A percentile compares a stretch with the other conserved stretches of the same genome.
Evolutionary conservation across 2,888 invertebrate genomes (phyloP).

Genomic region (Cloeon dipterum): DNA sequence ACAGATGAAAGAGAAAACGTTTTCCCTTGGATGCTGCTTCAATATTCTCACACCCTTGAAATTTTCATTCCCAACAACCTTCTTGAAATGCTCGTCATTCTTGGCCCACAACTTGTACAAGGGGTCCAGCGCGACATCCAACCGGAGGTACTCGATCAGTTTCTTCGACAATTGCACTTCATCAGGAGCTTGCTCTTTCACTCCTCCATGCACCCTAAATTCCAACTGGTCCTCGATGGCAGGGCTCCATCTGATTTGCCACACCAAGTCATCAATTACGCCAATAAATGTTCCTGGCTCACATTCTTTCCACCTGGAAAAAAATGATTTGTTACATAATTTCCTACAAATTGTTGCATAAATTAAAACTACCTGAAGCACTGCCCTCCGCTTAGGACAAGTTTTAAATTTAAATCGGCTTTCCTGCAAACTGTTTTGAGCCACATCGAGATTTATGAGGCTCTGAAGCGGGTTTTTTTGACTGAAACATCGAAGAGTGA

Average conservation of each 20-base stretch:
- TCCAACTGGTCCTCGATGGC: neutral
- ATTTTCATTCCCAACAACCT: neutral
- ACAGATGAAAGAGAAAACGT: conserved; percentile 87
- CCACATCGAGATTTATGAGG: too few relatives aligned
- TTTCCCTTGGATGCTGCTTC: conserved; percentile 17
- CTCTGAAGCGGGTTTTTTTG: too few relatives aligned
- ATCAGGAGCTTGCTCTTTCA: too few relatives aligned
- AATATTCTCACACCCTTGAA: neutral
- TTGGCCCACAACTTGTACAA: neutral
- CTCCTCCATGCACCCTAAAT: neutral
- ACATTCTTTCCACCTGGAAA: neutral
- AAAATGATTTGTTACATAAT: neutral
- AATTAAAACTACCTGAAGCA: neutral
- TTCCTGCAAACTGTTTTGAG: neutral
- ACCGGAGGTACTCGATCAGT: neutral
- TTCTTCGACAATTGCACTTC: neutral
- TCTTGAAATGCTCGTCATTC: neutral
- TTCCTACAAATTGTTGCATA: neutral
- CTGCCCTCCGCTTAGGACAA: neutral
- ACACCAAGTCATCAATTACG: neutral
- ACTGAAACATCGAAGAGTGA: too few relatives aligned
- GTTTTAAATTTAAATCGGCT: neutral
- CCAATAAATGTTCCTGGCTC: neutral
- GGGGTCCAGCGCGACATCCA: neutral
- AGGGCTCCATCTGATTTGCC: neutral